These are phyloP conservation scores for Macrophya alboannulata DNA, from an alignment of 2,888 invertebrate species.

Conservation along the genomic window DNA sequence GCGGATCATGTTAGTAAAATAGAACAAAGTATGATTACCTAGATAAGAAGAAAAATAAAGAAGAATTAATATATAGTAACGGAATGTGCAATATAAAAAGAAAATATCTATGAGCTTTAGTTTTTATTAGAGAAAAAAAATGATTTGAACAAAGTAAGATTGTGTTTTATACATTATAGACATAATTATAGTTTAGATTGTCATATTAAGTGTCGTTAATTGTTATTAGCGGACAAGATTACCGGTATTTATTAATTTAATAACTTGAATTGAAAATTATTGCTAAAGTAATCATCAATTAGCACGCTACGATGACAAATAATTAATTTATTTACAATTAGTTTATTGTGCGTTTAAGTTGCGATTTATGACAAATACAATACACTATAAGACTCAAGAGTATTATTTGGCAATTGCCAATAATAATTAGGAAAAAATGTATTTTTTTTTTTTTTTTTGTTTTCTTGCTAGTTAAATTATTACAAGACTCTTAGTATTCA, in stretches of 20 bases:
- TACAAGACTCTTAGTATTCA: conserved; percentile 8
- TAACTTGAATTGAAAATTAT: conserved; percentile 52
- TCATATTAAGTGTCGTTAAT: conserved; percentile 57
- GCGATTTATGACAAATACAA: conserved; percentile 51
- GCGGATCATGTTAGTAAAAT: conserved; percentile 28
- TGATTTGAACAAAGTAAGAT: conserved; percentile 12
- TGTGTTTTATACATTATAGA: conserved; percentile 46
- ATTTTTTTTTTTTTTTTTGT: neutral
- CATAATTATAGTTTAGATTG: conserved; percentile 53
- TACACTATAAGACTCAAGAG: conserved; percentile 35
- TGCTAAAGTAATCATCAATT: conserved; percentile 48
- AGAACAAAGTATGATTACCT: neutral
- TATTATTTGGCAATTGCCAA: conserved; percentile 49
- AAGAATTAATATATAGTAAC: conserved; percentile 60
- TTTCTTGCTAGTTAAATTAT: conserved; percentile 15
- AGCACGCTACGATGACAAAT: conserved; percentile 51
- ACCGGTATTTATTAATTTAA: conserved; percentile 40
- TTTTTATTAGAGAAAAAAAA: conserved; percentile 39
- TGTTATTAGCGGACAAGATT: conserved; percentile 43
- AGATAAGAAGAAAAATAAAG: conserved; percentile 16
- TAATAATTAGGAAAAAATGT: conserved; percentile 37
- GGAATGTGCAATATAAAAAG: conserved; percentile 25
- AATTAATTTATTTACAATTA: conserved; percentile 54
- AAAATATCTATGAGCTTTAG: conserved; percentile 38
- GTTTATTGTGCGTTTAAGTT: conserved; percentile 56